These are phyloP conservation scores for Aramus guarauna DNA, from an alignment of 2,113 vertebrate genomes.

Conservation along the genomic window DNA sequence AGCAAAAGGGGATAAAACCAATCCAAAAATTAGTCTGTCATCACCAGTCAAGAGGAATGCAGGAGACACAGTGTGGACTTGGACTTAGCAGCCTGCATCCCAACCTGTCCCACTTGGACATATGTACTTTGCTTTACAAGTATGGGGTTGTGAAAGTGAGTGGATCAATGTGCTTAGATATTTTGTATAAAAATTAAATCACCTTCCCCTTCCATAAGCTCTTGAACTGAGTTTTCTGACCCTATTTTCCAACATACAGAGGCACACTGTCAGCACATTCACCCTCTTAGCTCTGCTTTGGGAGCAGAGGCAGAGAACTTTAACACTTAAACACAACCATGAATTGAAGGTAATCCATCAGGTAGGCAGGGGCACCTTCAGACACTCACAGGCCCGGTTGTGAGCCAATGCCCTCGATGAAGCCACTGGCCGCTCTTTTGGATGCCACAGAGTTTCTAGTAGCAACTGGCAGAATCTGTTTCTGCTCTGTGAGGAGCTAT, in stretches of 20 bases:
- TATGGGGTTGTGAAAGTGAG: not conserved
- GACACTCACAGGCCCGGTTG: not conserved
- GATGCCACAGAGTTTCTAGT: not conserved
- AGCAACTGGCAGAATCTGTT: not conserved
- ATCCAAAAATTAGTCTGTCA: not conserved
- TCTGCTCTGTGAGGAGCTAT: not conserved
- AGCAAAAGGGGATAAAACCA: not conserved
- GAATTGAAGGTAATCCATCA: not conserved
- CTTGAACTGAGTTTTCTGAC: not conserved
- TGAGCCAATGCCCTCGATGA: not conserved
- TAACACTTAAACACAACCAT: rapidly evolving
- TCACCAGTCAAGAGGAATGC: not conserved
- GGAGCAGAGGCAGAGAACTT: not conserved
- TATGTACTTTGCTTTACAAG: not conserved
- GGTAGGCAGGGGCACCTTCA: not conserved
- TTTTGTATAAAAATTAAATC: not conserved
- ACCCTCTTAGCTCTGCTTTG: not conserved
- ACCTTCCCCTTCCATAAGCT: not conserved
- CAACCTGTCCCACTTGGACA: rapidly evolving
- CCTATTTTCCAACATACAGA: rapidly evolving
- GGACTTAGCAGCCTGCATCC: not conserved
- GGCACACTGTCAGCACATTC: rapidly evolving
- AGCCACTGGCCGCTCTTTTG: not conserved
- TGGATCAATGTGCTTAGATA: not conserved
- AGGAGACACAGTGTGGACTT: not conserved